These are phyloP conservation scores for Enhydra lutris DNA, from an alignment of 2,113 vertebrate species.

Conservation along the genomic window DNA sequence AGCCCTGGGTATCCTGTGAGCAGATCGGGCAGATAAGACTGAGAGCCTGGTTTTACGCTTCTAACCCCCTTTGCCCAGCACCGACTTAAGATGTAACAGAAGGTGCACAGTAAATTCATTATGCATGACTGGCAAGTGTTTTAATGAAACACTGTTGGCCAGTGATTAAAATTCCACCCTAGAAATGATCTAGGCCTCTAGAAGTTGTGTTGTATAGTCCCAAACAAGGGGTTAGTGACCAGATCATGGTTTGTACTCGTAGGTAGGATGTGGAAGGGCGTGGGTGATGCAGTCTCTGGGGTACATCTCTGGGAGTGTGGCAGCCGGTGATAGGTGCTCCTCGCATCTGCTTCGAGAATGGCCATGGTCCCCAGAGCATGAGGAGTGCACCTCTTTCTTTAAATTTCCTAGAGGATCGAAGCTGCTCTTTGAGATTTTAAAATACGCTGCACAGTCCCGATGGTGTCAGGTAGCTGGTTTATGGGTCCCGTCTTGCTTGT, in stretches of 20 bases:
- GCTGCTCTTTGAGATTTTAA: slow-evolving; percentile 64
- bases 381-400: neutral
- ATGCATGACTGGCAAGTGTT: neutral
- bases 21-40: neutral
- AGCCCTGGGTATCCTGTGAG: neutral
- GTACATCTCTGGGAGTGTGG: neutral
- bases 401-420: slow-evolving; percentile 22
- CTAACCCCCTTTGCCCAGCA: neutral
- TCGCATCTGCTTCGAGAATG: neutral
- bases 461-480: slow-evolving; percentile 71
- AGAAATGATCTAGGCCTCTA: neutral
- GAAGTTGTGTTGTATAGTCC: neutral
- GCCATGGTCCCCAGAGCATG: neutral
- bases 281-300: neutral
- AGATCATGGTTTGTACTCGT: neutral
- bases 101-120: neutral
- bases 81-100: neutral
- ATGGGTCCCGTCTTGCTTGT: slow-evolving; percentile 66
- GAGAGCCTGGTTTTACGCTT: neutral
- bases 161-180: neutral
- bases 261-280: neutral
- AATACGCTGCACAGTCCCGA: slow-evolving; percentile 33
- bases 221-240: neutral
- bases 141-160: slow-evolving; percentile 26
- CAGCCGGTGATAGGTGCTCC: neutral